phyloP scores from a whole-genome alignment of 2,888 invertebrate species.

The Amphipoea lucens region DNA sequence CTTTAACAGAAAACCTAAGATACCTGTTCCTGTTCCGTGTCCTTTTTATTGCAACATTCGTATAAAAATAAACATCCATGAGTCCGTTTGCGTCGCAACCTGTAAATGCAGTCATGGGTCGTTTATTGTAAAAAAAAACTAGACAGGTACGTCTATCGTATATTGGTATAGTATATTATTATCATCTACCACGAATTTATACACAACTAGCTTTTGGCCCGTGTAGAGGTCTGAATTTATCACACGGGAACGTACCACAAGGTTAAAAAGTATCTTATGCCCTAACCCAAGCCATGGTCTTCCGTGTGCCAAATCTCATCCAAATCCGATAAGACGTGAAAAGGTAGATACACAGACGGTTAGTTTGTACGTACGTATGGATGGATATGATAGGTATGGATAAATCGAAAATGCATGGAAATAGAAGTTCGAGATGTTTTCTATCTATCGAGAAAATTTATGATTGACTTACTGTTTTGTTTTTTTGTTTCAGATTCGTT shows the following conservation, averaged over 20 bases:
- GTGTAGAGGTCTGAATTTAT: neutral
- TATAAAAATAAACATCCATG: constrained; percentile 27
- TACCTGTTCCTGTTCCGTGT: constrained; percentile 14
- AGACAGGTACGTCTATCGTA: neutral
- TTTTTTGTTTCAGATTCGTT: constrained; percentile 78
- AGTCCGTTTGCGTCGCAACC: neutral
- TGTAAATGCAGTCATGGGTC: neutral
- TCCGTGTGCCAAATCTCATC: neutral
- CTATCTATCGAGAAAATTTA: neutral
- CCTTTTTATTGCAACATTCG: neutral
- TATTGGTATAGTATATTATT: neutral
- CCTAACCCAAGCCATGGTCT: neutral
- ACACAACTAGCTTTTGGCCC: neutral
- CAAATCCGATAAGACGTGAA: neutral
- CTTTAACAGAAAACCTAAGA: constrained; percentile 3
- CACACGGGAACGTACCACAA: neutral
- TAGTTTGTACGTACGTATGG: neutral
- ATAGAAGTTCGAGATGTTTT: neutral
- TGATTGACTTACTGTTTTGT: neutral
- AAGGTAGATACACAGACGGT: neutral
- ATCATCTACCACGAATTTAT: neutral
- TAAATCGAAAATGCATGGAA: neutral
- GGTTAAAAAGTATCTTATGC: neutral
- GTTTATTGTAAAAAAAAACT: neutral
- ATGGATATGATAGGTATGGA: neutral